phyloP scores from a whole-genome alignment of 2,888 invertebrate species.

The Leptopilina drosophilae region DNA sequence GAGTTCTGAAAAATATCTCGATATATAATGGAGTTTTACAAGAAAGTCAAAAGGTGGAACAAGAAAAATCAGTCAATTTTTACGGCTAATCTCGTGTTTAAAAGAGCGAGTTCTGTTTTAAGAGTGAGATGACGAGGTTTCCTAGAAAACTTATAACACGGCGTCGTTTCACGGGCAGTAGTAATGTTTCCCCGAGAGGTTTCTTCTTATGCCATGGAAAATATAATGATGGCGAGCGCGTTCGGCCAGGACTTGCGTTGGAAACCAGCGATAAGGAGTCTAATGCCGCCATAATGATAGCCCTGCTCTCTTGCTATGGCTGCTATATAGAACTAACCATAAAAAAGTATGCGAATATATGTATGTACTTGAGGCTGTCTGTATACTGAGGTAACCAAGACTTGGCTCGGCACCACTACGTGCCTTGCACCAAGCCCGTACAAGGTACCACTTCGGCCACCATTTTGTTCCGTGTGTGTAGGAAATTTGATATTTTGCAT shows the following conservation, averaged over 20 bases:
- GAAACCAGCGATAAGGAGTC: slow-evolving; percentile 76
- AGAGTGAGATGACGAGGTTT: slow-evolving; percentile 42
- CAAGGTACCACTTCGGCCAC: slow-evolving; percentile 18
- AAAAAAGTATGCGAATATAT: slow-evolving; percentile 45
- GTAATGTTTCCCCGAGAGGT: slow-evolving; percentile 52
- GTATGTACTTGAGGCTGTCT: slow-evolving; percentile 41
- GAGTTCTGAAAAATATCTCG: neutral
- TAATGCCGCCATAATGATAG: slow-evolving; percentile 76
- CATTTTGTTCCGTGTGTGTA: neutral
- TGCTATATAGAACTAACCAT: slow-evolving; percentile 55
- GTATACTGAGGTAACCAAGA: slow-evolving; percentile 10
- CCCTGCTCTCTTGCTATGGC: slow-evolving; percentile 70
- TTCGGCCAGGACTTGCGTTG: slow-evolving; percentile 65
- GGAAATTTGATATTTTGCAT: slow-evolving; percentile 8
- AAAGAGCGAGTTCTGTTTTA: slow-evolving; percentile 45
- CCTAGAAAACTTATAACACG: slow-evolving; percentile 52
- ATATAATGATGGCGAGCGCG: slow-evolving; percentile 73
- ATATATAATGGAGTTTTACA: neutral
- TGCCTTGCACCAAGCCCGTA: slow-evolving; percentile 45
- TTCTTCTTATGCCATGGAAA: slow-evolving; percentile 69
- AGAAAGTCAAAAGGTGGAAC: slow-evolving; percentile 28
- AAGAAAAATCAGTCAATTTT: slow-evolving; percentile 15
- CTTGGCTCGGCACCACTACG: slow-evolving; percentile 42
- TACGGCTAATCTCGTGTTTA: slow-evolving; percentile 11
- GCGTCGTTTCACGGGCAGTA: slow-evolving; percentile 9